Base-by-base conservation (phyloP, 2,113 vertebrate genomes). In the Malurus alboscapulatus region DNA sequence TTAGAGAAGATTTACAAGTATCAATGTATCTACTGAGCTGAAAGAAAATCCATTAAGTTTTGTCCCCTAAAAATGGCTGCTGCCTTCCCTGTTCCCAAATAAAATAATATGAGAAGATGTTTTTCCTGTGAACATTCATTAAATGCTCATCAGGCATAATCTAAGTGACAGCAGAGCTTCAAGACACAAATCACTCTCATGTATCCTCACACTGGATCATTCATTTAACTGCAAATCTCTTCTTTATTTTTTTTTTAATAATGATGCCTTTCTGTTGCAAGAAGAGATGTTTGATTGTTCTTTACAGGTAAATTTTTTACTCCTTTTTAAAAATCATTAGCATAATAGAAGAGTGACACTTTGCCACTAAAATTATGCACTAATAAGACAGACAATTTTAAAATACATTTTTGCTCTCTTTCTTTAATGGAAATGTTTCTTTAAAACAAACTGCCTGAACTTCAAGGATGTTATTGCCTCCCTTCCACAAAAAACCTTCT, bases 271-370 rank as follows among this genome's bases (percentile, higher is more conserved):
- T 89, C 78, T 91, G 27, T 63, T 63, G 50, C 65, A 78, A 90
- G 88, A 94, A 87, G 71, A 94, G 83, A 67, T 84, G 44, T 79
- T 91, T 94, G 94, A 97, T 93, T 92, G 89, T 88, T 94, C 73
- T 92, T 90, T 71, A 87, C 80, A 95, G 91, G 68, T 88, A 92
- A 87, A 30, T 67, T 38, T 93, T 87, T 81, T n/a, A n/a, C 1
- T 2, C 7, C 38, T 65, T 87, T 96, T 67, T 2, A 90, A 84
- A 95, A 94, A 59, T 59, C 68, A 92, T 95, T 91, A 91, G 14
- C 84, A 91, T 93, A 96, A 93, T 77, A 92, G 81, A 94, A 93
- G 36, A 96, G 58, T 95, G 95, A 91, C 92, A 96, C 87, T 94
- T 91, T 55, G 92, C 63, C 58, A 55, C 48, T 92, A 93, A 92